phyloP scores from a whole-genome alignment of 2,888 invertebrate species.

The Liodrosophila aerea region DNA sequence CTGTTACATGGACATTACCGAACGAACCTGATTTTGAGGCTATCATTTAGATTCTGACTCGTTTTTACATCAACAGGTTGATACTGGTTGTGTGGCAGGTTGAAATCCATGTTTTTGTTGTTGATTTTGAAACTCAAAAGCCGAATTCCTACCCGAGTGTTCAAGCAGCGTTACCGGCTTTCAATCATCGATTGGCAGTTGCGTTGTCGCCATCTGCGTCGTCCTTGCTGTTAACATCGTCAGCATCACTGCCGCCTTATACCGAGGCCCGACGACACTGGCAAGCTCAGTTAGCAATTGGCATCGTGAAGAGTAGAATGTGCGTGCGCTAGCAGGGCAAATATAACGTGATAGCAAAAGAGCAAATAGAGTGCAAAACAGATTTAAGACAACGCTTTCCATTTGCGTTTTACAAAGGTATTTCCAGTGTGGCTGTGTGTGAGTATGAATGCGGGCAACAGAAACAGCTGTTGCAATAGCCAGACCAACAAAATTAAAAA shows the following conservation, averaged over 20 bases:
- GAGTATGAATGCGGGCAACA: too few species aligned
- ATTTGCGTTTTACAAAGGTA: background rate
- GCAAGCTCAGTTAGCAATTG: slow-evolving; percentile 58
- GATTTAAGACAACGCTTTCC: slow-evolving; percentile 11
- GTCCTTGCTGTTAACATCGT: slow-evolving; percentile 7
- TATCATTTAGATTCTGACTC: too few species aligned
- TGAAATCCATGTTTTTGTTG: too few species aligned
- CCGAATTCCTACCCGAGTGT: too few species aligned
- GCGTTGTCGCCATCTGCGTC: slow-evolving; percentile 18
- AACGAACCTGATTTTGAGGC: too few species aligned
- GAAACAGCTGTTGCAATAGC: slow-evolving; percentile 58
- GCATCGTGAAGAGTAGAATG: slow-evolving; percentile 61
- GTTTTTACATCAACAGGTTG: too few species aligned
- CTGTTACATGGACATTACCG: too few species aligned
- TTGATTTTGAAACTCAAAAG: too few species aligned
- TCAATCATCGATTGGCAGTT: slow-evolving; percentile 46
- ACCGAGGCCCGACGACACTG: slow-evolving; percentile 7
- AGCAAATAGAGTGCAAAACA: slow-evolving; percentile 7
- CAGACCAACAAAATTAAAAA: too few species aligned
- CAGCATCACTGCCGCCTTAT: background rate
- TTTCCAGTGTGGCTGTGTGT: too few species aligned
- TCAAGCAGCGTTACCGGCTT: slow-evolving; percentile 34
- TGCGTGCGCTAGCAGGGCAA: slow-evolving; percentile 48
- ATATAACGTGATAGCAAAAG: background rate
- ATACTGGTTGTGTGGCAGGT: too few species aligned